Base-by-base conservation (phyloP, 2,888 invertebrate species). In the Iphiclides podalirius region DNA sequence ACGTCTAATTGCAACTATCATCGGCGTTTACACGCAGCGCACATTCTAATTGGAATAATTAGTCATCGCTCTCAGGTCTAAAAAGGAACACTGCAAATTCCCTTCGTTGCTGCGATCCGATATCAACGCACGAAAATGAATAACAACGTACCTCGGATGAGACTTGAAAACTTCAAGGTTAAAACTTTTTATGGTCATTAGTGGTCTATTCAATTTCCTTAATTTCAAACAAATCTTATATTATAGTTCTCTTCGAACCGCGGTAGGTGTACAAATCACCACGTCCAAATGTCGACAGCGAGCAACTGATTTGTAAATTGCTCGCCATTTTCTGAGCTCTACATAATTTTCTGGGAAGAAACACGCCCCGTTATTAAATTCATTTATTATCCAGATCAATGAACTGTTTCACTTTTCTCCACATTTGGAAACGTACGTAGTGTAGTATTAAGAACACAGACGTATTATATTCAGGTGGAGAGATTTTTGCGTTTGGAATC, bases 341-440 rank as follows among this genome's bases (percentile, higher is more conserved):
- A 78, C 78, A 71, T 75, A 74, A 75, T 73, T 66, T 63, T 70
- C 65, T 77, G 79, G 80, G 75, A 82, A 79, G 80, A 81, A 82
- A 82, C 82, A 76, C 76, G 78, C 77, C 74, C 79, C 85, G 86
- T 87, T 87, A 87, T 86, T 85, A 87, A 87, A 85, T 31, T 86
- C 84, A 87, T 87, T 86, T 87, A 87, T 88, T 87, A 87, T 87
- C 86, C 86, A 86, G 70, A 70, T 70, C 82, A 79, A 78, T 83
- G 84, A 87, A 83, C 82, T 81, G 86, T 87, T 86, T 85, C 72
- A 79, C 79, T 80, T 82, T 82, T 83, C 83, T 82, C 85, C 82
- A 69, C 72, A 67, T 64, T 59, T 63, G 58, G 57, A 43, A 37
- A 44, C n/a, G 9, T 23, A 37, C 43, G 49, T 51, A 46, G 51